Evolutionary conservation across 1,140 invertebrate species (phyloP).

Genomic region (Ylistrum balloti): DNA sequence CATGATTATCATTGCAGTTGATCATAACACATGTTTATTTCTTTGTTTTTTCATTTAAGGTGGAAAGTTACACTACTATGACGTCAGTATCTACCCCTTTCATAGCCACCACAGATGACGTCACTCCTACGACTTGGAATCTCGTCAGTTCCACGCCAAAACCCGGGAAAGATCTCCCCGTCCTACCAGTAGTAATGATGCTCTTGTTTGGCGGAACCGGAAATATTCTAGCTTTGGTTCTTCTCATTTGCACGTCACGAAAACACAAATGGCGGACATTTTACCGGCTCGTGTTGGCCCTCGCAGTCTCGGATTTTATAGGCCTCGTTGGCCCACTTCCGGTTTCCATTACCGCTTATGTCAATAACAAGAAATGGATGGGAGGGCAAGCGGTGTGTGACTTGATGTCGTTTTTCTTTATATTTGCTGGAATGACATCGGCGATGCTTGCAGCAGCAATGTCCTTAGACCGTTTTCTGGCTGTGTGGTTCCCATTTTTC

Average conservation of each 20-base stretch:
- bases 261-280: conserved; percentile 61
- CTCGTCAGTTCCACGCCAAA: neutral
- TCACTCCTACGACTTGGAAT: neutral
- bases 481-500: conserved; percentile 59
- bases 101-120: neutral
- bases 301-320: conserved; percentile 55
- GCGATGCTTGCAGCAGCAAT: conserved; percentile 49
- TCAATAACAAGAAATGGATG: conserved; percentile 53
- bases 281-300: conserved; percentile 50
- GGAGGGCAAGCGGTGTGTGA: conserved; percentile 58
- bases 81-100: neutral
- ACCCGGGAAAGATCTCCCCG: neutral
- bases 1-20: too few species aligned
- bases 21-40: too few species aligned
- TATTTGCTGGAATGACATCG: conserved; percentile 54
- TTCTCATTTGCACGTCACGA: conserved; percentile 48
- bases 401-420: conserved; percentile 54
- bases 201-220: neutral
- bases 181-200: neutral
- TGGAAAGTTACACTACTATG: neutral
- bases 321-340: conserved; percentile 55
- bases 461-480: conserved; percentile 58
- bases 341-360: conserved; percentile 52
- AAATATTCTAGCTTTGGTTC: conserved; percentile 55
- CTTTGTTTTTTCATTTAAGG: too few species aligned